Base-by-base conservation (phyloP, 2,888 invertebrate species). In the Sarcophaga rosellei region DNA sequence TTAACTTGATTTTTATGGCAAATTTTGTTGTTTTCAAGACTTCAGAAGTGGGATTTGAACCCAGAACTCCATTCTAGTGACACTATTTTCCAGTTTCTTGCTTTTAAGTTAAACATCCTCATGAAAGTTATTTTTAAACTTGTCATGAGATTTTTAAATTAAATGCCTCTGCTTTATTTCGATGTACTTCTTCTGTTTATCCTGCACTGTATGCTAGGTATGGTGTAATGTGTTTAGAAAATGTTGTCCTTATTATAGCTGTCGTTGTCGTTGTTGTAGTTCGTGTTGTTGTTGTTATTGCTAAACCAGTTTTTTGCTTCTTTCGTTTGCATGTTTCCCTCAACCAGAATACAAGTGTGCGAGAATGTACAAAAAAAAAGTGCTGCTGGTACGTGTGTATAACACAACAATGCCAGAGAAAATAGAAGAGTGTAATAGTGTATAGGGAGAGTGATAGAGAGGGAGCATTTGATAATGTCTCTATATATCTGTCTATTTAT, bases 291-390 rank as follows among this genome's bases (percentile, higher is more conserved):
- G 15, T 15, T 15, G 17, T 53, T 53, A 17, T 53, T 53, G 53
- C 53, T 53, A 17, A 10, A 35, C 35, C 35, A 35, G 8, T 35
- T 35, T 35, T 53, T 17, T 12, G 47, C 2, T 15, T 15, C 0
- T 11, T 4, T 53, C 17, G 8, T 53, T 15, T 65, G 25, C 63
- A 66, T 82, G 76, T 66, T 61, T 61, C 70, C 47, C 17, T 65
- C 47, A 77, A 72, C 70, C 61, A 25, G 12, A 12, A 70, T 70
- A 76, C 82, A 82, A 72, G 76, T 72, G 82, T 70, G 70, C 5
- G 53, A 53, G 53, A 12, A 53, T 53, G 53, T 53, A 53, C 1
- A 53, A 12, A 53, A 17, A 10, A 53, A 10, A 35, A 10, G 6
- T 35, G 35, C 35, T 53, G 53, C 53, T 53, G 53, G 53, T 53